Conservation (phyloP, 1,140 invertebrate species). For the Drosophila albomicans region DNA sequence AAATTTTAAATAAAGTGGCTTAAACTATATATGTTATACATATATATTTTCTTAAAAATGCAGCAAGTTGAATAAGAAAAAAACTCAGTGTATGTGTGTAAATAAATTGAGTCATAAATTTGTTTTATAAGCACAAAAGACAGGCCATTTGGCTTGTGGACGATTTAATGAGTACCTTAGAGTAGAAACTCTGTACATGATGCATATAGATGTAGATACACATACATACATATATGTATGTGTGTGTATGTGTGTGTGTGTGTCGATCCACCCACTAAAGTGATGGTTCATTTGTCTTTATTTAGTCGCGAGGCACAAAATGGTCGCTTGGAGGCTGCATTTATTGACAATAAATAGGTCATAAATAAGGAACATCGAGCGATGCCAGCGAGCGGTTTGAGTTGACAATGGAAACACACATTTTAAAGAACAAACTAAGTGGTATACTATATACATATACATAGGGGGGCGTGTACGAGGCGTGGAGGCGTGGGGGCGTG, state of each 20-base stretch:
- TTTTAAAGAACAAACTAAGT: constrained; percentile 49
- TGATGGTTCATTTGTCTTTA: constrained; percentile 79
- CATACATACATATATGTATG: neutral
- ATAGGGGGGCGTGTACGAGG: neutral
- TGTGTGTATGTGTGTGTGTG: constrained; percentile 19
- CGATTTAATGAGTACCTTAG: constrained; percentile 45
- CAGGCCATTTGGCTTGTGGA: constrained; percentile 42
- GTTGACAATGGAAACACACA: neutral
- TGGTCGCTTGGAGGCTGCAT: constrained; percentile 79
- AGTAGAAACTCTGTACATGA: neutral
- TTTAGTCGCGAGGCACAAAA: constrained; percentile 70
- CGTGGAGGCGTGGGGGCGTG: neutral
- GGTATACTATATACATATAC: neutral
- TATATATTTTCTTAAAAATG: constrained; percentile 16
- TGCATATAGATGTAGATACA: too few relatives aligned
- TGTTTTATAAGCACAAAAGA: constrained; percentile 32
- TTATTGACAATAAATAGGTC: constrained; percentile 81
- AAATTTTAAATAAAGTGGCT: constrained; percentile 23
- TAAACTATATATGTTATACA: neutral
- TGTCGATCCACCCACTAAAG: constrained; percentile 59
- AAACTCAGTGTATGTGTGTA: constrained; percentile 19
- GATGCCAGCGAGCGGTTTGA: too few relatives aligned
- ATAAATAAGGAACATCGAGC: constrained; percentile 63
- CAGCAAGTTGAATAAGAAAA: constrained; percentile 7
- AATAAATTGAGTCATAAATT: constrained; percentile 48